Base-by-base conservation (phyloP, 2,888 invertebrate genomes). In the Dicroscelio sp. region DNA sequence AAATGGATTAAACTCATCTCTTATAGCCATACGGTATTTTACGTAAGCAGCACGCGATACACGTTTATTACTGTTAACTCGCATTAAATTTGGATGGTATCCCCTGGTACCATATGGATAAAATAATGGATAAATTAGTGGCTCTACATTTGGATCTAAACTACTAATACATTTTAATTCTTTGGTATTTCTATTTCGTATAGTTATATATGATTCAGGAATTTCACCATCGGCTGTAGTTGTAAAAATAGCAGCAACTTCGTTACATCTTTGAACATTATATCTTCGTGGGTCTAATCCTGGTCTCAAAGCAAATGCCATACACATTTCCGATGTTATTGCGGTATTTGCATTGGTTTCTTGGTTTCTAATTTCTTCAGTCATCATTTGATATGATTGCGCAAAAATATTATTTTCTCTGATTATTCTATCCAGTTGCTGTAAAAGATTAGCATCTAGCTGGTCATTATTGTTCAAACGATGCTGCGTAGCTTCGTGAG, bases 11-110 rank as follows among this genome's bases (percentile, higher is more conserved):
- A 58, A 58, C 27, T 58, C 58, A 25, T n/a, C 23, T 58, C 58
- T 58, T 58, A 58, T 58, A 25, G 58, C 58, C 58, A 58, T 58
- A 25, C 58, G 58, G 27, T 58, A 58, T 58, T 58, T 58, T 58
- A 58, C 58, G 17, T 58, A 58, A 6, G 58, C 58, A 3, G n/a
- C 27, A 12, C 58, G 58, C n/a, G 58, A 58, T 4, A 58, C 23
- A 58, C 58, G 58, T 58, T 58, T 58, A 58, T 58, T 58, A 25
- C 23, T 25, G 27, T 58, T 58, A 25, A 58, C n/a, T 3, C 58
- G n/a, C 23, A 12, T 25, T 25, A 25, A 58, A 58, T 58, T 58
- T 58, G 58, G 27, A 58, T 58, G n/a, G 23, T 58, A 58, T 58
- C 58, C 58, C 27, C 27, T 58, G 12, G 58, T 58, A 58, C 58